Conservation (phyloP, 2,113 vertebrate species). For the Platichthys stellatus region DNA sequence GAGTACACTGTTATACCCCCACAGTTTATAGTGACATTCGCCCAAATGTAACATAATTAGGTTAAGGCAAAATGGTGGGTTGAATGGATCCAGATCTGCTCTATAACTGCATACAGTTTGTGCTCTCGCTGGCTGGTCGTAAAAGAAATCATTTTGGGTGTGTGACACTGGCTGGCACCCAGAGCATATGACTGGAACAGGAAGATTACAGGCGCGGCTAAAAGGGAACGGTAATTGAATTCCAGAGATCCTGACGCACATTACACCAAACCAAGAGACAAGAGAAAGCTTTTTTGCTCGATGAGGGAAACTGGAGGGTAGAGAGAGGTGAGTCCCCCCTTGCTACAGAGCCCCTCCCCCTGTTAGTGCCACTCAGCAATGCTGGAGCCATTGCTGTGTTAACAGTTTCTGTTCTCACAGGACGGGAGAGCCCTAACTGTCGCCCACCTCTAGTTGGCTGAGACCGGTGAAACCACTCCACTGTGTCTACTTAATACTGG, state of each 20-base stretch:
- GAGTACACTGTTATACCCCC: constrained; percentile 67
- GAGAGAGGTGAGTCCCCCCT: constrained; percentile 77
- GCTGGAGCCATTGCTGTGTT: constrained; percentile 79
- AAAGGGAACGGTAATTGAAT: constrained; percentile 83
- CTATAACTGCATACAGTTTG: constrained; percentile 58
- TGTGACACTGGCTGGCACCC: constrained; percentile 73
- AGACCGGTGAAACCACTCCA: constrained; percentile 72
- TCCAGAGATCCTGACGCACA: constrained; percentile 78
- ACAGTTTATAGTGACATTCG: constrained; percentile 76
- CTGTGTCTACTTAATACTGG: constrained; percentile 71
- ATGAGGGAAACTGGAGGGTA: constrained; percentile 78
- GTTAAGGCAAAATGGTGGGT: constrained; percentile 56
- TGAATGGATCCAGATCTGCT: constrained; percentile 70
- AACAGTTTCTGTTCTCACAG: constrained; percentile 81
- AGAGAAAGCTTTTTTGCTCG: constrained; percentile 82
- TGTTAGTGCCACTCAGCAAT: constrained; percentile 80
- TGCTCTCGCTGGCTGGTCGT: constrained; percentile 64
- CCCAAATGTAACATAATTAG: constrained; percentile 74
- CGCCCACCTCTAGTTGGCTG: constrained; percentile 78
- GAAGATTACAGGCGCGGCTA: constrained; percentile 78
- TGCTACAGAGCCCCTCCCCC: constrained; percentile 55
- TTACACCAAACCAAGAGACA: constrained; percentile 79
- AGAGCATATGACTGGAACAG: constrained; percentile 76
- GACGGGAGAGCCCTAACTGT: constrained; percentile 77
- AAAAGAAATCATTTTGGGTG: constrained; percentile 74